phyloP scores from a whole-genome alignment of 2,888 invertebrate genomes.

The Paralinhomoeus sp. region DNA sequence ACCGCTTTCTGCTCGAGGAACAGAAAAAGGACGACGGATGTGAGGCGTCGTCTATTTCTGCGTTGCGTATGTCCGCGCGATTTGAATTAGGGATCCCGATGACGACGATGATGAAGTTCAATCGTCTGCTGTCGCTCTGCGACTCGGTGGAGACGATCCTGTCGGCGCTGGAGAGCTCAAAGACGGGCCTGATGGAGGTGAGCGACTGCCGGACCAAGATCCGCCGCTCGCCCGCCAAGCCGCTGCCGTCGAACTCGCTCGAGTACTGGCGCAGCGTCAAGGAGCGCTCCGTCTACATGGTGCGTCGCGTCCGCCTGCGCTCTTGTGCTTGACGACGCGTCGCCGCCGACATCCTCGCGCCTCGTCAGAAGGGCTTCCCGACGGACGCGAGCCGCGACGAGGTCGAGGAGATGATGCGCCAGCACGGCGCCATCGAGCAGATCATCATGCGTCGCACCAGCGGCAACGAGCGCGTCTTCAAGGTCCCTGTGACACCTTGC shows the following conservation, averaged over 20 bases:
- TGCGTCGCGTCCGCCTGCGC: constrained; percentile 12
- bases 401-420: constrained; percentile 45
- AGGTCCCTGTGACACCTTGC: constrained; percentile 9
- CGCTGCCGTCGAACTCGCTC: constrained; percentile 59
- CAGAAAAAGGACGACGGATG: constrained; percentile 54
- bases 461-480: constrained; percentile 18
- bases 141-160: constrained; percentile 46
- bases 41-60: constrained; percentile 14
- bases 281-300: constrained; percentile 52
- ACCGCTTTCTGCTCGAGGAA: constrained; percentile 74
- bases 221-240: constrained; percentile 45
- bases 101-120: constrained; percentile 60
- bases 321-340: background rate
- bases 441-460: constrained; percentile 32
- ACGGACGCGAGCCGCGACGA: constrained; percentile 40
- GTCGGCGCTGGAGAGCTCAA: constrained; percentile 49
- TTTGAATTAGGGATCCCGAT: constrained; percentile 47
- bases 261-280: constrained; percentile 54
- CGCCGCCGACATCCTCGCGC: background rate
- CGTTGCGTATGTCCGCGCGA: no score
- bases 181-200: constrained; percentile 36
- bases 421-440: constrained; percentile 45
- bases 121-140: constrained; percentile 45
- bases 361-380: constrained; percentile 39
- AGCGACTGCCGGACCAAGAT: constrained; percentile 47